Conservation (phyloP, 2,888 invertebrate genomes). For the Ophraella communa region DNA sequence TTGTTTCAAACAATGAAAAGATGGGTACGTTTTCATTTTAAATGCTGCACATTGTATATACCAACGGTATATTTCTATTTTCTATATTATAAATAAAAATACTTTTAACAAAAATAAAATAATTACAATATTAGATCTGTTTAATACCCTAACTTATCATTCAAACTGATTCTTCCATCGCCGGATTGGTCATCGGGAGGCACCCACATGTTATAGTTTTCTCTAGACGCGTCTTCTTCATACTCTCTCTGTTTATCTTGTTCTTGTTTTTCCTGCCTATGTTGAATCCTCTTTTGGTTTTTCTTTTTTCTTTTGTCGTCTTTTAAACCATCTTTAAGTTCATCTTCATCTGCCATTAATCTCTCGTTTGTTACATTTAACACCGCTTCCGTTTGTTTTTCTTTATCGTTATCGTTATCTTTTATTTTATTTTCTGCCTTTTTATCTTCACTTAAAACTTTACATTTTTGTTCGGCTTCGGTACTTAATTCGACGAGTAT, state of each 20-base stretch:
- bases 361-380: neutral
- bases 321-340: constrained; percentile 1
- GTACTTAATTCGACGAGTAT: constrained; percentile 45
- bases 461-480: constrained; percentile 46
- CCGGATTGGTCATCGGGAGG: constrained; percentile 78
- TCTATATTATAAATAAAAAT: too few species aligned
- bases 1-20: too few species aligned
- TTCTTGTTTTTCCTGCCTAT: constrained; percentile 51
- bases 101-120: neutral
- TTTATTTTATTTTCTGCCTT: constrained; percentile 45
- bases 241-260: constrained; percentile 48
- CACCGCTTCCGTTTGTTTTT: constrained; percentile 2
- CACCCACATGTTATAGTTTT: constrained; percentile 79
- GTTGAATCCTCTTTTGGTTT: constrained; percentile 52
- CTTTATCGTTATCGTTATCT: constrained; percentile 42
- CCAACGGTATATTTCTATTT: too few species aligned
- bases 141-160: constrained; percentile 80
- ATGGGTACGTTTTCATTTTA: too few species aligned
- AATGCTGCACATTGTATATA: too few species aligned
- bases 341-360: constrained; percentile 17
- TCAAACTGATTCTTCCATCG: constrained; percentile 78
- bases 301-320: constrained; percentile 46
- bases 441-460: constrained; percentile 44
- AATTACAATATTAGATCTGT: neutral
- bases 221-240: constrained; percentile 61